These are phyloP conservation scores for Malachius bipustulatus DNA, from an alignment of 2,888 invertebrate species.

Conservation along the genomic window DNA sequence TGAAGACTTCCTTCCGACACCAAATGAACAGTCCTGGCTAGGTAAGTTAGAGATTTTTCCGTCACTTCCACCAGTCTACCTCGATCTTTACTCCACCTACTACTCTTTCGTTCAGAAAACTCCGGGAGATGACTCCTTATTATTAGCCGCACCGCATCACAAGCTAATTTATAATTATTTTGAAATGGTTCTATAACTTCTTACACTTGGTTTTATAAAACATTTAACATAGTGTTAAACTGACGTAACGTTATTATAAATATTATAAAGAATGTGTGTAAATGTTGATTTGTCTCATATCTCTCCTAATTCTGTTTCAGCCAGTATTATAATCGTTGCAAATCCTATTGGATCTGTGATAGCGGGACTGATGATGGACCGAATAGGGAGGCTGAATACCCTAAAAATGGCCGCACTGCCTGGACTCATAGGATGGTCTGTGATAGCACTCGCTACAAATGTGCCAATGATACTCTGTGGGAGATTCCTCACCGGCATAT, in stretches of 20 bases:
- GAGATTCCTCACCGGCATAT: constrained; percentile 43
- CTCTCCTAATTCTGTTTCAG: constrained; percentile 29
- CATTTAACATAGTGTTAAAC: too few species aligned
- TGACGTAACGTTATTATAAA: too few species aligned
- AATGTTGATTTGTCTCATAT: constrained; percentile 11
- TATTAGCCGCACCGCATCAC: too few species aligned
- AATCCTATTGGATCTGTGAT: constrained; percentile 43
- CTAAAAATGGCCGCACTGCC: constrained; percentile 46
- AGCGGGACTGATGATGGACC: constrained; percentile 45
- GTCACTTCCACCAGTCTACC: too few species aligned
- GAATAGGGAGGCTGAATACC: constrained; percentile 42
- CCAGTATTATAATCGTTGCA: constrained; percentile 44
- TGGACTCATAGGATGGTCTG: constrained; percentile 42
- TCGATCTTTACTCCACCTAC: constrained; percentile 1
- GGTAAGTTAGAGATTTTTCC: too few species aligned
- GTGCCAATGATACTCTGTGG: constrained; percentile 42
- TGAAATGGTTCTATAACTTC: too few species aligned
- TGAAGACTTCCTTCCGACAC: constrained; percentile 31
- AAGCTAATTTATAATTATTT: too few species aligned
- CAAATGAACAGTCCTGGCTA: constrained; percentile 41
- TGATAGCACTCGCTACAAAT: constrained; percentile 41
- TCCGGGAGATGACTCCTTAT: too few species aligned
- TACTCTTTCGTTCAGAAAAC: too few species aligned
- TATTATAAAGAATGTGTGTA: too few species aligned
- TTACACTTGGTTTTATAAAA: too few species aligned